A percentile compares a stretch with the other conserved stretches of the same genome.
phyloP scores from a whole-genome alignment of 64 coral and sea anemone genomes.

The Platygyra sinensis region DNA sequence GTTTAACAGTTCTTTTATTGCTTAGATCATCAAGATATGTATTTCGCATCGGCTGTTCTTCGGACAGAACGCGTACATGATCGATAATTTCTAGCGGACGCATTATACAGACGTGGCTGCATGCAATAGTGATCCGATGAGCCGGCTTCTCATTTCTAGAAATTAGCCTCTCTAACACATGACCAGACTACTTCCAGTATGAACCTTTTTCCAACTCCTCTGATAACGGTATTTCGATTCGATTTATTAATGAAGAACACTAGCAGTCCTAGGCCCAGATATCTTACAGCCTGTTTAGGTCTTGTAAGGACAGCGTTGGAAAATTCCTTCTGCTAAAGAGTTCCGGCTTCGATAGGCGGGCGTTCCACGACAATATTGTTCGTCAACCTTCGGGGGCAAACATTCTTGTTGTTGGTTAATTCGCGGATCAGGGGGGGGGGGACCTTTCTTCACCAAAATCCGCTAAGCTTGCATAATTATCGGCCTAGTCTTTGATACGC shows the following conservation, averaged over 20 bases:
- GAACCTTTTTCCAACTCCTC: too few relatives aligned
- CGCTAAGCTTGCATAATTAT: too few relatives aligned
- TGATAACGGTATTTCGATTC: slow-evolving; percentile 53
- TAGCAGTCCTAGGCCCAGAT: slow-evolving; percentile 64
- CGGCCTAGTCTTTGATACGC: slow-evolving; percentile 35
- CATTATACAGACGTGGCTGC: background rate
- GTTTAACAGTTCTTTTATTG: slow-evolving; percentile 15
- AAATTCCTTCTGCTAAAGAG: slow-evolving; percentile 4
- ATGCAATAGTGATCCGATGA: slow-evolving; percentile 29
- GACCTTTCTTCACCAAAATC: slow-evolving; percentile 64
- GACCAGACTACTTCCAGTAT: background rate
- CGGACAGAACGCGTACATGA: slow-evolving; percentile 13
- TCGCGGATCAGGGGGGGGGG: too few relatives aligned
- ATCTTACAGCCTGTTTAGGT: slow-evolving; percentile 66
- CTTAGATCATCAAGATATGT: background rate
- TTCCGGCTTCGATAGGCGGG: slow-evolving; percentile 62
- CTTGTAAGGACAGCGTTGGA: slow-evolving; percentile 24
- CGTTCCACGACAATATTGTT: slow-evolving; percentile 49
- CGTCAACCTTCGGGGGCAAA: slow-evolving; percentile 37
- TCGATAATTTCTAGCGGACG: slow-evolving; percentile 11
- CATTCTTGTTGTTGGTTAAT: slow-evolving; percentile 44
- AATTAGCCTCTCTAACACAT: slow-evolving; percentile 8
- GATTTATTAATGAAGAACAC: slow-evolving; percentile 61
- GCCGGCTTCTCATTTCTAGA: slow-evolving; percentile 22
- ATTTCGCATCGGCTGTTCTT: slow-evolving; percentile 28